These are phyloP conservation scores for Romanomermis culicivorax DNA, from an alignment of 2,888 invertebrate species.

Conservation along the genomic window DNA sequence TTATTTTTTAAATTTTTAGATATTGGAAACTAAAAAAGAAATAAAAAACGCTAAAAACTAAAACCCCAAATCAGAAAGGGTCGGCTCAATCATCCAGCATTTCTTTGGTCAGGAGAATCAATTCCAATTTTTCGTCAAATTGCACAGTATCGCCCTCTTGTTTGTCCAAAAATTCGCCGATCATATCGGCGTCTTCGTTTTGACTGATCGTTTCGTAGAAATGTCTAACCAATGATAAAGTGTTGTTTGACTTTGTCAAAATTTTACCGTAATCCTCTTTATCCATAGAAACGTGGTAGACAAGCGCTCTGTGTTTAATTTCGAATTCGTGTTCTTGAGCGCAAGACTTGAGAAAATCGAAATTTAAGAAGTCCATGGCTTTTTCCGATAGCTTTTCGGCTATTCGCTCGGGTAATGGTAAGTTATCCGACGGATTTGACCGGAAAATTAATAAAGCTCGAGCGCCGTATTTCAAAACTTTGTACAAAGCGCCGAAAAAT, in stretches of 20 bases:
- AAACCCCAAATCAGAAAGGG: no score
- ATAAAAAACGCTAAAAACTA: no score
- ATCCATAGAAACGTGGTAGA: background rate
- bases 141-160: background rate
- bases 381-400: background rate
- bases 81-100: background rate
- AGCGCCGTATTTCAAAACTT: background rate
- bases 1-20: no score
- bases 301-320: background rate
- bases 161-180: background rate
- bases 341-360: background rate
- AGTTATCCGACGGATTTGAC: background rate
- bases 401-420: background rate
- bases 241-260: background rate
- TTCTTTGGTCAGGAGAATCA: background rate
- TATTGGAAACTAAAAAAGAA: no score
- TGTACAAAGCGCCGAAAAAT: constrained; percentile 1
- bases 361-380: background rate
- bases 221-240: background rate
- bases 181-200: background rate
- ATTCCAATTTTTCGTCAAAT: constrained; percentile 1
- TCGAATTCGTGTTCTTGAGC: background rate
- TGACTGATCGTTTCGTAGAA: no score
- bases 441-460: background rate
- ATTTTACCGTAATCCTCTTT: background rate